Evolutionary conservation across 2,888 invertebrate genomes (phyloP).

Genomic region (Lithosia quadra): DNA sequence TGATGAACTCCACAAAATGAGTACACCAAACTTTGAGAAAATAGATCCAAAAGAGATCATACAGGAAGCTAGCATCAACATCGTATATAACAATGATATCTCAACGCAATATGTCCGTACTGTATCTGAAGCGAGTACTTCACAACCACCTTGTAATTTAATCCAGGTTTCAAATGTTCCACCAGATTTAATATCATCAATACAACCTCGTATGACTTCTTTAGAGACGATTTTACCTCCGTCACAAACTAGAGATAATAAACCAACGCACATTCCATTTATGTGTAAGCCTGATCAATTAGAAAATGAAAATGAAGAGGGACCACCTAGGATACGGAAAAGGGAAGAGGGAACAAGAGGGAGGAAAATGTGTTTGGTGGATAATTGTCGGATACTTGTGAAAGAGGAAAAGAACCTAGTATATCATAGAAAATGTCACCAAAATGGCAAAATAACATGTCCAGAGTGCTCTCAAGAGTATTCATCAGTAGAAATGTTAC

Average conservation of each 20-base stretch:
- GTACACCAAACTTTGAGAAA: constrained; percentile 80
- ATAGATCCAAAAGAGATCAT: constrained; percentile 83
- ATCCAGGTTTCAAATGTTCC: constrained; percentile 76
- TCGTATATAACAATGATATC: constrained; percentile 79
- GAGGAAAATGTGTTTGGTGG: constrained; percentile 81
- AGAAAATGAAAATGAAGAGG: constrained; percentile 39
- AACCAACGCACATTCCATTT: constrained; percentile 54
- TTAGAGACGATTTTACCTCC: constrained; percentile 52
- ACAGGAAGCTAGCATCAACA: constrained; percentile 83
- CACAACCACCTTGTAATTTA: constrained; percentile 64
- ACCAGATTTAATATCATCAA: constrained; percentile 81
- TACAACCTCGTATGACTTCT: constrained; percentile 61
- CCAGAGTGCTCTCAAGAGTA: constrained; percentile 88
- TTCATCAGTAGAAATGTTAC: constrained; percentile 89
- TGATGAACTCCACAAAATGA: constrained; percentile 81
- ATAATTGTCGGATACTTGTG: constrained; percentile 86
- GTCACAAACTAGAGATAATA: constrained; percentile 47
- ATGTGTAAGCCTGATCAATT: constrained; percentile 56
- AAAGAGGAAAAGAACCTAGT: constrained; percentile 86
- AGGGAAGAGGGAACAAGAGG: not conserved
- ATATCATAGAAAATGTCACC: constrained; percentile 90
- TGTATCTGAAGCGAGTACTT: constrained; percentile 63
- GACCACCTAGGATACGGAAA: constrained; percentile 47
- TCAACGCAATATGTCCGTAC: constrained; percentile 72
- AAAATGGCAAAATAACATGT: constrained; percentile 84